Conservation (phyloP, 2,888 invertebrate species). For the Meiosimyza decipiens region DNA sequence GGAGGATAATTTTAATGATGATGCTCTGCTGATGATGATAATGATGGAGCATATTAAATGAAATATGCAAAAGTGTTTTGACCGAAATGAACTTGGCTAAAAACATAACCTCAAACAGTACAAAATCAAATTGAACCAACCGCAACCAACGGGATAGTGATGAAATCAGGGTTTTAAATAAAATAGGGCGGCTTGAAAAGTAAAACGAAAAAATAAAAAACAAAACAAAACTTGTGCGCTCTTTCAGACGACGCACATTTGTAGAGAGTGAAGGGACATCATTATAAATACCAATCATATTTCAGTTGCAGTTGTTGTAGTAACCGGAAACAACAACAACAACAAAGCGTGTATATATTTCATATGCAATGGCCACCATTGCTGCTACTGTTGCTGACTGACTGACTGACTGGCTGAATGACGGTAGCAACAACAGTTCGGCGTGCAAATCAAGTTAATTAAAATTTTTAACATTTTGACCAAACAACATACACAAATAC, state of each 20-base stretch:
- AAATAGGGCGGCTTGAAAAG: no score
- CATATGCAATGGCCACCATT: not conserved
- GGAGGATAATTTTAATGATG: no score
- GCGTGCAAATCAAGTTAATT: slow-evolving; percentile 50
- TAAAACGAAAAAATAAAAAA: no score
- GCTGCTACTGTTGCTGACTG: not conserved
- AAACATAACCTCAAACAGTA: not conserved
- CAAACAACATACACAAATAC: slow-evolving; percentile 30
- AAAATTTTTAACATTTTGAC: slow-evolving; percentile 50
- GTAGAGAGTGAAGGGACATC: no score
- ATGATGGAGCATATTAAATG: slow-evolving; percentile 8
- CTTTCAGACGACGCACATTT: no score
- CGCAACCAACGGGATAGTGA: no score
- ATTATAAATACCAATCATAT: no score
- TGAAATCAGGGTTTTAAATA: no score
- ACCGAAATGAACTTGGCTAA: slow-evolving; percentile 1
- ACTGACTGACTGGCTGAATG: not conserved
- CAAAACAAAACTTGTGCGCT: no score
- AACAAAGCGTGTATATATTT: not conserved
- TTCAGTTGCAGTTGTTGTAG: not conserved
- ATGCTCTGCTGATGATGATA: not conserved
- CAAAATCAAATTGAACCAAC: no score
- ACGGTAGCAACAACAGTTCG: not conserved
- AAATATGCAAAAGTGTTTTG: slow-evolving; percentile 10
- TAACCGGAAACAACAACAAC: not conserved